Percentiles rank a stretch among this genome's conserved stretches.
phyloP scores from a whole-genome alignment of 2,888 invertebrate genomes.

The Andrena haemorrhoa region DNA sequence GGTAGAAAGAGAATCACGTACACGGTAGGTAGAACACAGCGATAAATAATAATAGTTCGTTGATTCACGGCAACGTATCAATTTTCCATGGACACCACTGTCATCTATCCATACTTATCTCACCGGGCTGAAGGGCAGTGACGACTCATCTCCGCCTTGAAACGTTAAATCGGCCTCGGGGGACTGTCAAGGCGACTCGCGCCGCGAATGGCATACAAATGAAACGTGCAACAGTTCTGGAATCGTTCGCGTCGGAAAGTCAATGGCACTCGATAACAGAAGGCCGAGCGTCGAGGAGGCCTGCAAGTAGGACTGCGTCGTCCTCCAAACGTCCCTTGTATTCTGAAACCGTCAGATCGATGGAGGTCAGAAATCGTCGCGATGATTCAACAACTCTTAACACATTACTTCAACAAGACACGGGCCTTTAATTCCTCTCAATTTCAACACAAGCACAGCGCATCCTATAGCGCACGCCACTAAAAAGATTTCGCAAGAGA shows the following conservation, averaged over 20 bases:
- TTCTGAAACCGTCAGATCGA: neutral
- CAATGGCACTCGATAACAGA: neutral
- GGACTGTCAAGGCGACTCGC: constrained; percentile 12
- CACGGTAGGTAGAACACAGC: neutral
- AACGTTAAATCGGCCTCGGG: constrained; percentile 4
- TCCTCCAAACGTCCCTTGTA: neutral
- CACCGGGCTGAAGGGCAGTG: constrained; percentile 18
- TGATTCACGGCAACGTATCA: constrained; percentile 26
- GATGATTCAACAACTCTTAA: too few species aligned
- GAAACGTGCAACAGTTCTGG: constrained; percentile 4
- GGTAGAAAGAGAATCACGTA: neutral
- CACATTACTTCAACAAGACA: too few species aligned
- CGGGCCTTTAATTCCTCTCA: too few species aligned
- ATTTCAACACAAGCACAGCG: too few species aligned
- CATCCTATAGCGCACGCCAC: too few species aligned
- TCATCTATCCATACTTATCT: constrained; percentile 24
- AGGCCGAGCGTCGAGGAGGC: neutral
- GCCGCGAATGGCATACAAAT: constrained; percentile 20
- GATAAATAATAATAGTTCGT: constrained; percentile 37
- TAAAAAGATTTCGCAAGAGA: too few species aligned
- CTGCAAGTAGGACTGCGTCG: neutral
- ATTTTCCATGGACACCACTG: neutral
- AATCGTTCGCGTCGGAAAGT: constrained; percentile 5
- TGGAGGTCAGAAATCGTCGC: neutral
- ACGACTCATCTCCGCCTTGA: constrained; percentile 24